These are phyloP conservation scores for Myanophis thanlyinensis DNA, from an alignment of 2,113 vertebrate species.

Conservation along the genomic window DNA sequence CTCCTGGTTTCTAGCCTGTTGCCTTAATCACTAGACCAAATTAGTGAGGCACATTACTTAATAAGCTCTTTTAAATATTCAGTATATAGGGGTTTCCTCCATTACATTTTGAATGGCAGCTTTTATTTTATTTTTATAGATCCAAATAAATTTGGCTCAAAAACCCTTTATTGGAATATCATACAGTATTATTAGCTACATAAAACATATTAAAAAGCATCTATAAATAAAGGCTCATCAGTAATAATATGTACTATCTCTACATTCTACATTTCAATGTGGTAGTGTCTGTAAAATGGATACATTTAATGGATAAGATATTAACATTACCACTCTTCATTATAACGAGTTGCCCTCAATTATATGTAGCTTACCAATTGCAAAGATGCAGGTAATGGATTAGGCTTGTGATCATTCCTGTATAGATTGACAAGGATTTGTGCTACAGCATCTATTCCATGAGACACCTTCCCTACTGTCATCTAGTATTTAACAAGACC, in stretches of 20 bases:
- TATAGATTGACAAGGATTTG: conserved; percentile 93
- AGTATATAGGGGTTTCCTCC: background rate
- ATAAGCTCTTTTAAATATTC: background rate
- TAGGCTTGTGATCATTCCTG: conserved; percentile 93
- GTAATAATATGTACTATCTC: background rate
- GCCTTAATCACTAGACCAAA: no score
- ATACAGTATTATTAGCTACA: conserved; percentile 24
- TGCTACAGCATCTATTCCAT: conserved; percentile 87
- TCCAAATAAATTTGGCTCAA: no score
- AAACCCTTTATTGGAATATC: conserved; percentile 24
- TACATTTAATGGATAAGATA: background rate
- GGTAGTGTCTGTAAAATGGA: background rate
- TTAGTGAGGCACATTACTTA: background rate
- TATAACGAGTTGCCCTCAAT: background rate
- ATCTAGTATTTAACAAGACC: conserved; percentile 74
- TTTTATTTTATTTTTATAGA: background rate
- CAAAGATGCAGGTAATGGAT: conserved; percentile 65
- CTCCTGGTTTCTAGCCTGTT: no score
- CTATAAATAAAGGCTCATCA: conserved; percentile 37
- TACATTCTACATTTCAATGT: background rate
- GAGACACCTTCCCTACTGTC: conserved; percentile 91
- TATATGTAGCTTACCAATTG: conserved; percentile 82
- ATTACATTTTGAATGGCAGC: background rate
- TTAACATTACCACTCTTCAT: background rate
- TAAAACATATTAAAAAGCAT: conserved; percentile 45